Conservation (phyloP, 2,113 vertebrate species). For the Proteles cristata region DNA sequence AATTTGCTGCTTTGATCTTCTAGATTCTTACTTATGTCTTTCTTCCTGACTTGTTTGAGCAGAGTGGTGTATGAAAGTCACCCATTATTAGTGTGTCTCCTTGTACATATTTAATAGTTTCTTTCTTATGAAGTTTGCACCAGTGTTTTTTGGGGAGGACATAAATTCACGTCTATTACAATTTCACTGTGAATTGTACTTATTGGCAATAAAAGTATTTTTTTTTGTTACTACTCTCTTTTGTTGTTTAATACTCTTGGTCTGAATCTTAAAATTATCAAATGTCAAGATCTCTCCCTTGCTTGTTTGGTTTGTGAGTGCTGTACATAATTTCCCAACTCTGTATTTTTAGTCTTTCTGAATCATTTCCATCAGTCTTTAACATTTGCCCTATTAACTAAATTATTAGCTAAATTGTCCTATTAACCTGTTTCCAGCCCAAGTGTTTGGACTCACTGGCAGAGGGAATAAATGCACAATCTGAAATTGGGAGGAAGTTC, state of each 20-base stretch:
- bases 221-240: not conserved
- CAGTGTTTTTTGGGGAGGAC: not conserved
- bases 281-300: not conserved
- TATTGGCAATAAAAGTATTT: not conserved
- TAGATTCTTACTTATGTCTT: not conserved
- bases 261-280: not conserved
- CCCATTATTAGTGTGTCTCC: not conserved
- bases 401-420: too few relatives aligned
- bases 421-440: not conserved
- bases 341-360: not conserved
- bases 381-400: not conserved
- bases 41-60: not conserved
- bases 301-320: not conserved
- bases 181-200: not conserved
- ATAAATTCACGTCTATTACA: not conserved
- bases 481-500: not conserved
- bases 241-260: not conserved
- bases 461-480: not conserved
- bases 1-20: not conserved
- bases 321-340: not conserved
- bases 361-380: not conserved
- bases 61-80: not conserved
- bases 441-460: not conserved
- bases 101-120: not conserved
- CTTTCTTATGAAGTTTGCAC: not conserved